These are phyloP conservation scores for Perizoma flavofasciatum DNA, from an alignment of 2,888 invertebrate species.

Conservation along the genomic window DNA sequence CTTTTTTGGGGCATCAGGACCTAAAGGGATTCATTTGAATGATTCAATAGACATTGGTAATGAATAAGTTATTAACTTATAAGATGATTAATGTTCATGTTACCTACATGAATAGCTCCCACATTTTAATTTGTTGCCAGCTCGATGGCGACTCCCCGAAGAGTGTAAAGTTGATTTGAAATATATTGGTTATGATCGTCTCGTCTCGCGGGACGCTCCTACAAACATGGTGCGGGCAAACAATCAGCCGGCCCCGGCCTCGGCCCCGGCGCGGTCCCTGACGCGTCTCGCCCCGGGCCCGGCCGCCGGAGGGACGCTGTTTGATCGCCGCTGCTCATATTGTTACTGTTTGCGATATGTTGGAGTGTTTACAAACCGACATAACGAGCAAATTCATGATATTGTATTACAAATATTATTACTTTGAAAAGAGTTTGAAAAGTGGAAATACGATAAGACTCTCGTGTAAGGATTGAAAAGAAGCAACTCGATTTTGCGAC, in stretches of 20 bases:
- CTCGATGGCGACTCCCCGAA: slow-evolving; percentile 18
- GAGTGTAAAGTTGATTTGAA: slow-evolving; percentile 28
- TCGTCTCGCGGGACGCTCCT: slow-evolving; percentile 28
- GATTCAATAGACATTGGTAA: too few species aligned
- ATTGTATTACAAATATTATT: slow-evolving; percentile 4
- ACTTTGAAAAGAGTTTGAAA: not conserved
- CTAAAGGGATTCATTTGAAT: too few species aligned
- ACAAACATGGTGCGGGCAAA: slow-evolving; percentile 31
- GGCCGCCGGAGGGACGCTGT: slow-evolving; percentile 14
- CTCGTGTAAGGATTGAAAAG: too few species aligned
- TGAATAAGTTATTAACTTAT: too few species aligned
- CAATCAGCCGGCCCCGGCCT: slow-evolving; percentile 25
- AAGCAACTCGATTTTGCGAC: too few species aligned
- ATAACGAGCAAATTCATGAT: slow-evolving; percentile 27
- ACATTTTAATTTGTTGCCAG: slow-evolving; percentile 1
- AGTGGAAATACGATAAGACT: too few species aligned
- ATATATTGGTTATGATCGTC: slow-evolving; percentile 18
- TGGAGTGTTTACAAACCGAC: slow-evolving; percentile 26
- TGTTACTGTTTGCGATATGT: slow-evolving; percentile 27
- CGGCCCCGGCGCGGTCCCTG: slow-evolving; percentile 7
- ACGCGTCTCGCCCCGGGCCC: slow-evolving; percentile 8
- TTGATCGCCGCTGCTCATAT: slow-evolving; percentile 28
- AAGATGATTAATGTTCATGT: too few species aligned
- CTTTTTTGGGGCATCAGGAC: too few species aligned
- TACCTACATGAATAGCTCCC: too few species aligned